These are phyloP conservation scores for Prosopocoilus inquinatus DNA, from an alignment of 2,888 invertebrate genomes.

Conservation along the genomic window DNA sequence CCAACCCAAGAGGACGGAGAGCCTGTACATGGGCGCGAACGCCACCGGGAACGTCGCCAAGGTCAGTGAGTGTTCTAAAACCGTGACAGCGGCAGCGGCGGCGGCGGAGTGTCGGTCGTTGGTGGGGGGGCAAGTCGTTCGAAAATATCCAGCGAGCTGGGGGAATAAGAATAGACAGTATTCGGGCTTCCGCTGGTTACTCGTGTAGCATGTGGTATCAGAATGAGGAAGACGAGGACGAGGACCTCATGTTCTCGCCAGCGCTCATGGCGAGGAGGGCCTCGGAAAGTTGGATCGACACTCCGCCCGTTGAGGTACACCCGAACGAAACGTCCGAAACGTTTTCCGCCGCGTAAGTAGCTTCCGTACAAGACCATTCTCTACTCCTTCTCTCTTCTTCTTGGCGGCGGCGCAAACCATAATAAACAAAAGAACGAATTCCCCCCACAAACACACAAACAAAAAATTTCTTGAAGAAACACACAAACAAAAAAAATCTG, in stretches of 20 bases:
- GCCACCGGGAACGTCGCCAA: slow-evolving; percentile 7
- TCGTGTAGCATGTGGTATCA: slow-evolving; percentile 63
- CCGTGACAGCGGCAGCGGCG: neutral
- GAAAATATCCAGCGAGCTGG: slow-evolving; percentile 11
- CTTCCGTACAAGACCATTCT: neutral
- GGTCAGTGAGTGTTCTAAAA: slow-evolving; percentile 7
- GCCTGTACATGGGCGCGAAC: slow-evolving; percentile 69
- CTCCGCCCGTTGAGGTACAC: slow-evolving; percentile 81
- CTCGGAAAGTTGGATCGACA: slow-evolving; percentile 87
- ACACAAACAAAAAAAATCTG: no score
- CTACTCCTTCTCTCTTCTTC: no score
- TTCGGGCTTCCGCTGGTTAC: slow-evolving; percentile 3
- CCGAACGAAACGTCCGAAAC: neutral
- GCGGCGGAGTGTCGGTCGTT: neutral
- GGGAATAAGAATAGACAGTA: slow-evolving; percentile 15
- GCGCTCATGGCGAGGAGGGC: slow-evolving; percentile 83
- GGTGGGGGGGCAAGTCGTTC: slow-evolving; percentile 8
- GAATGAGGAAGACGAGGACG: slow-evolving; percentile 77
- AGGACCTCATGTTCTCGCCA: slow-evolving; percentile 83
- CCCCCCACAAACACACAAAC: no score
- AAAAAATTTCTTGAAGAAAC: no score
- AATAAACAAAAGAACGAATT: no score
- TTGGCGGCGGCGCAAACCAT: no score
- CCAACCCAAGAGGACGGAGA: slow-evolving; percentile 89
- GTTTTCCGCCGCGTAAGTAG: neutral